These are phyloP conservation scores for Nansenia antarctica DNA, from an alignment of 2,113 vertebrate species.

Conservation along the genomic window DNA sequence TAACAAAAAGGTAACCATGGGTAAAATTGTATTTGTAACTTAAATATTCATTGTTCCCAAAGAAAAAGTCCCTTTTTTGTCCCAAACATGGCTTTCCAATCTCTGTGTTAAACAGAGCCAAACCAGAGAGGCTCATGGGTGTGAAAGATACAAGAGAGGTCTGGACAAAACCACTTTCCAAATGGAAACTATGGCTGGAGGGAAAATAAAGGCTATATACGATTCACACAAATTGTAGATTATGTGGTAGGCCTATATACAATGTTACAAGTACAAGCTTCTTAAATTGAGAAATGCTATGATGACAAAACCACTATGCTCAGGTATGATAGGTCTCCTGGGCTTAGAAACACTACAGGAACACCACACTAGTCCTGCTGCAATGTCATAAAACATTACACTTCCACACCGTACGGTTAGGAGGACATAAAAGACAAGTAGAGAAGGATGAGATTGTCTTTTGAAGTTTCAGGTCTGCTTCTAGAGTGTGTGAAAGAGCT, in stretches of 20 bases:
- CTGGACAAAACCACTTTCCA: neutral
- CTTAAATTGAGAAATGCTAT: neutral
- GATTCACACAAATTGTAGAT: neutral
- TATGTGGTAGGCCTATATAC: neutral
- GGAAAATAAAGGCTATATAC: neutral
- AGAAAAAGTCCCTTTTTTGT: neutral
- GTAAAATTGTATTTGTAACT: neutral
- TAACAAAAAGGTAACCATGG: neutral
- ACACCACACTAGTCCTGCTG: neutral
- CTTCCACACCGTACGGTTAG: neutral
- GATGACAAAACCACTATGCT: neutral
- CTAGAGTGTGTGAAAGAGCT: neutral
- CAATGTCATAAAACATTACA: neutral
- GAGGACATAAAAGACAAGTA: neutral
- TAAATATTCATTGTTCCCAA: neutral
- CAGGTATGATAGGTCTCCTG: neutral
- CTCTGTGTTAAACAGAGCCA: neutral
- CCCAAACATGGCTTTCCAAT: neutral
- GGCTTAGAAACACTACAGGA: neutral
- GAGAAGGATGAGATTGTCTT: neutral
- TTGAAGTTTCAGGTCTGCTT: neutral
- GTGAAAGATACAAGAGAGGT: neutral
- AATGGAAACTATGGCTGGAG: neutral
- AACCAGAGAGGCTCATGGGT: neutral
- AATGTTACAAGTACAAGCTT: neutral